These are phyloP conservation scores for Epsilonema sp. DNA, from an alignment of 2,888 invertebrate genomes.

Conservation along the genomic window DNA sequence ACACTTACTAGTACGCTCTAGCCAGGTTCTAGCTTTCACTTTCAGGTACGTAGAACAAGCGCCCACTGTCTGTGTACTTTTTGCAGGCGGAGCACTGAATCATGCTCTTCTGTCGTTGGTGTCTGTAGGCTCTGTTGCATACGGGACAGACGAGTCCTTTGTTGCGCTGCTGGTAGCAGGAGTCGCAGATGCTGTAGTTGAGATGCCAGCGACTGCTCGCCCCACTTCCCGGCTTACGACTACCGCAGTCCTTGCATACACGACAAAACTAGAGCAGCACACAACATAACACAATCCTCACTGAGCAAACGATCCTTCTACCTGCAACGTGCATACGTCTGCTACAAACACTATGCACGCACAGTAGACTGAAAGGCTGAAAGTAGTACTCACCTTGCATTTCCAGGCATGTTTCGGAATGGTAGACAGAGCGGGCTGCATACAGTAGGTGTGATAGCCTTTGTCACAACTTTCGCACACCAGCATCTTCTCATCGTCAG, in stretches of 20 bases:
- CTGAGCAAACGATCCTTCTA: no score
- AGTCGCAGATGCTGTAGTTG: conserved; percentile 93
- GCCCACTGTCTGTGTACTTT: conserved; percentile 24
- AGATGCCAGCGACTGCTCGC: conserved; percentile 89
- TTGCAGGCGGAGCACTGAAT: conserved; percentile 58
- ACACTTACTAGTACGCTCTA: not conserved
- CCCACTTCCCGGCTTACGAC: conserved; percentile 80
- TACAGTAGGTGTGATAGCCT: conserved; percentile 78
- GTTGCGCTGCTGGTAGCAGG: conserved; percentile 90
- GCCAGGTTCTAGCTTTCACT: not conserved
- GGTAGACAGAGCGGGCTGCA: conserved; percentile 70
- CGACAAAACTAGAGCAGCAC: conserved; percentile 54
- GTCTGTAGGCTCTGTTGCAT: conserved; percentile 78
- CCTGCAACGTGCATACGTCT: no score
- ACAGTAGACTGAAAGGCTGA: not conserved
- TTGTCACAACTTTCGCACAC: conserved; percentile 91
- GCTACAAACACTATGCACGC: no score
- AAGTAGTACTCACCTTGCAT: conserved; percentile 47
- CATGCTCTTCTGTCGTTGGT: conserved; percentile 83
- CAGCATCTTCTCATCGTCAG: conserved; percentile 53
- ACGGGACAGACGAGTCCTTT: conserved; percentile 86
- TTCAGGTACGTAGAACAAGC: no score
- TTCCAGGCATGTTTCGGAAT: conserved; percentile 97
- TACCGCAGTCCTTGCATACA: conserved; percentile 85
- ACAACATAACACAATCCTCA: no score